Evolutionary conservation across 2,888 invertebrate genomes (phyloP).

Genomic region (Spilosoma lubricipeda): DNA sequence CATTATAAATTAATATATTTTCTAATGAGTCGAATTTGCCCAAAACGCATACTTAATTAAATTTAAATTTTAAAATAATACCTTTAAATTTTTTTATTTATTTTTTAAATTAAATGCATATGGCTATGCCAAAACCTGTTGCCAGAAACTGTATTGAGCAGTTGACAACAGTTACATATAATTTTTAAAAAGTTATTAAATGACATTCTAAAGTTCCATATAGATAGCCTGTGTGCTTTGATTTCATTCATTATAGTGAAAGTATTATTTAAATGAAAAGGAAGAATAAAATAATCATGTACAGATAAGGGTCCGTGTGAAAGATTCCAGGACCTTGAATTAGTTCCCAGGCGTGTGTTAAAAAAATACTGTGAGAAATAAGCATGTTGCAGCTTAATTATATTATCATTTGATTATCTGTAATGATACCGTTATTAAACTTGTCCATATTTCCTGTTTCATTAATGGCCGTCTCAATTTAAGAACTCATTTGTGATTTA

Average conservation of each 20-base stretch:
- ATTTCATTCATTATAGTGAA: not conserved
- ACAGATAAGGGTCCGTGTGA: not conserved
- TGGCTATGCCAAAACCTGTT: too few relatives aligned
- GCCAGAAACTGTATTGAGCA: not conserved
- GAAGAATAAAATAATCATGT: not conserved
- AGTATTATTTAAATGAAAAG: not conserved
- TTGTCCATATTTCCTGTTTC: not conserved
- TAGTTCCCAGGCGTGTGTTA: not conserved
- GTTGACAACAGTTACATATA: not conserved
- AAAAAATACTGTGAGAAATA: constrained; percentile 2
- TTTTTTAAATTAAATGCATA: too few relatives aligned
- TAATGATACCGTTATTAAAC: not conserved
- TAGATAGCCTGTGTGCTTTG: not conserved
- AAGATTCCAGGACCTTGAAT: not conserved
- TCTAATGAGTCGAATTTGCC: not conserved
- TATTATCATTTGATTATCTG: not conserved
- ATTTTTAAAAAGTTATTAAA: not conserved
- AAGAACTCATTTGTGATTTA: not conserved
- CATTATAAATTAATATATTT: too few relatives aligned
- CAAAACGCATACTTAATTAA: not conserved
- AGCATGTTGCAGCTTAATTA: not conserved
- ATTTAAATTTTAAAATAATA: too few relatives aligned
- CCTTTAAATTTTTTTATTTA: too few relatives aligned
- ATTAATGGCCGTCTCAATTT: not conserved
- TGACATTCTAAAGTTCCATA: not conserved